Conservation (phyloP, 2,888 invertebrate species). For the Atrina japonica region DNA sequence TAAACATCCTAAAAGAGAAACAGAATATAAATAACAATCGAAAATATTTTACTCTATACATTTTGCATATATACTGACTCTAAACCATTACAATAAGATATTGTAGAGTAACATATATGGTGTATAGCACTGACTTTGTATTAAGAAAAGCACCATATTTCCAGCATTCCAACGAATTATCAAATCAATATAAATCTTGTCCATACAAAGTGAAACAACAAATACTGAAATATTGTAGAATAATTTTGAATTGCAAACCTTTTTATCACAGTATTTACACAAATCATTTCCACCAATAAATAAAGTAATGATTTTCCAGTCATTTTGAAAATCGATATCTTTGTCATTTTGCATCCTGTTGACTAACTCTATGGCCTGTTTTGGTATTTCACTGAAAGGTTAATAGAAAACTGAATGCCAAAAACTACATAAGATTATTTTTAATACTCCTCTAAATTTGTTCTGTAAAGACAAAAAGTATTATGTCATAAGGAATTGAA, state of each 20-base stretch:
- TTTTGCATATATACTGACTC: too few species aligned
- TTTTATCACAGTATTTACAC: constrained; percentile 72
- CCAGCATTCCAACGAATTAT: too few species aligned
- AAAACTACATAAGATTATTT: constrained; percentile 6
- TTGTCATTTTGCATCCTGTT: constrained; percentile 61
- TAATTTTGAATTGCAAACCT: too few species aligned
- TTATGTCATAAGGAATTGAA: background rate
- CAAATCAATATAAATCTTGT: too few species aligned
- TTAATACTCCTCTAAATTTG: too few species aligned
- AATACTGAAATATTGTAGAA: too few species aligned
- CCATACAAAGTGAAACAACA: too few species aligned
- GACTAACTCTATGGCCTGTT: constrained; percentile 63
- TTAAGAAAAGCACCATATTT: too few species aligned
- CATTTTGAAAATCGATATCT: constrained; percentile 68
- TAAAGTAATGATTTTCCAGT: constrained; percentile 78
- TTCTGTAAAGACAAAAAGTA: background rate
- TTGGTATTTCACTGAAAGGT: constrained; percentile 58
- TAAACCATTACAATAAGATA: too few species aligned
- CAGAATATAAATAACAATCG: background rate
- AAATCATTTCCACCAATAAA: constrained; percentile 78
- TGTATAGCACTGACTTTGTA: too few species aligned
- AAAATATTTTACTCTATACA: too few species aligned
- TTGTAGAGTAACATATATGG: too few species aligned
- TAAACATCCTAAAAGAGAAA: constrained; percentile 46
- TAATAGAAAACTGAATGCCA: background rate